phyloP scores from a whole-genome alignment of 2,888 invertebrate species.

The Chrysolina oricalcia region DNA sequence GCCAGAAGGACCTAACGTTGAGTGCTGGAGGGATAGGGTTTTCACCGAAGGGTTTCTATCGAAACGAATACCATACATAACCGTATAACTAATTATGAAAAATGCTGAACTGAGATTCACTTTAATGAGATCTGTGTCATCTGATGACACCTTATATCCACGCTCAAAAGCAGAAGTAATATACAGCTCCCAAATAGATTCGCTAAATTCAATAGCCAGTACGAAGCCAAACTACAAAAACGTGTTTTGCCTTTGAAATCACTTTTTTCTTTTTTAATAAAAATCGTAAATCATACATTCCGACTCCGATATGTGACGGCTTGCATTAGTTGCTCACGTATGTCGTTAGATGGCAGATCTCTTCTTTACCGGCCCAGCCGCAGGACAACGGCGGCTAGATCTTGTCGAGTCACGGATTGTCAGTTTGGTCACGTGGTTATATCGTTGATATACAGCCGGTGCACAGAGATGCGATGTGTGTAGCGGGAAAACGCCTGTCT shows the following conservation, averaged over 20 bases:
- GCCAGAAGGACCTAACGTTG: too few species aligned
- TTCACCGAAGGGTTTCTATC: too few species aligned
- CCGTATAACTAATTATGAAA: too few species aligned
- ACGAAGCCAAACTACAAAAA: not conserved
- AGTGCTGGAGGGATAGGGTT: too few species aligned
- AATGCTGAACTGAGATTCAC: too few species aligned
- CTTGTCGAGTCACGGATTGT: constrained; percentile 65
- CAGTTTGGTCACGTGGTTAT: constrained; percentile 65
- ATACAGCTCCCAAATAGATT: not conserved
- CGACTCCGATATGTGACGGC: constrained; percentile 26
- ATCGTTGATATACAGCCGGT: constrained; percentile 63
- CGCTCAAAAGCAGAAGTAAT: not conserved
- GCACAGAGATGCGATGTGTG: constrained; percentile 30
- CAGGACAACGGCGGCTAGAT: constrained; percentile 58
- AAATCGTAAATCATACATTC: constrained; percentile 36
- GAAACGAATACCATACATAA: too few species aligned
- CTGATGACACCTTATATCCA: not conserved
- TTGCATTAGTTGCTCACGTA: constrained; percentile 35
- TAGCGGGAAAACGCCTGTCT: not conserved
- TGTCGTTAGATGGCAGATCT: constrained; percentile 51
- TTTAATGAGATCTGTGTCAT: too few species aligned
- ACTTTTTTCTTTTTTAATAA: constrained; percentile 30
- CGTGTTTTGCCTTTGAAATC: constrained; percentile 34
- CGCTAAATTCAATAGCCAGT: not conserved
- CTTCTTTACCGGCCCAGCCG: constrained; percentile 56